Percentiles rank a stretch among this genome's conserved stretches.
Evolutionary conservation across 2,888 invertebrate species (phyloP).

Genomic region (Calephelis perditalis): DNA sequence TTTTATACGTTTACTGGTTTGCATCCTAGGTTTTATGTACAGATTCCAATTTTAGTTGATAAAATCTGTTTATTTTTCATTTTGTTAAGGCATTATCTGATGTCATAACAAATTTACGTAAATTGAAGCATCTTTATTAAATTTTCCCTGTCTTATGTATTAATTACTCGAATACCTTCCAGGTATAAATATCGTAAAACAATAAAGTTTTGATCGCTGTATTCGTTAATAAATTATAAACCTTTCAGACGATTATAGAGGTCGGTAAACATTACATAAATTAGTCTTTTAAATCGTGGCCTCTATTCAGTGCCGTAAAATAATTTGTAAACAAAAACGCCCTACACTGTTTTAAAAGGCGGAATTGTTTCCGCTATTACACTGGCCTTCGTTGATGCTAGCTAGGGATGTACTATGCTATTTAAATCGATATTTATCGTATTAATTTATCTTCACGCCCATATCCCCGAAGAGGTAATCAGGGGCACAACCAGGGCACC

Average conservation of each 20-base stretch:
- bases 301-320: conserved; percentile 27
- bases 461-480: no score
- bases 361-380: conserved; percentile 68
- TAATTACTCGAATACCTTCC: not conserved
- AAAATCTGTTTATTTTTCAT: no score
- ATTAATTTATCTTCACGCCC: no score
- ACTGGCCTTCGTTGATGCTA: conserved; percentile 47
- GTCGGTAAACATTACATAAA: conserved; percentile 27
- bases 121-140: conserved; percentile 1
- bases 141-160: not conserved
- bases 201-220: conserved; percentile 15
- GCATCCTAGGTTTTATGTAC: no score
- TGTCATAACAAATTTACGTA: not conserved
- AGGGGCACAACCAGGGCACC: no score
- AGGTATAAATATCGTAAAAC: conserved; percentile 9
- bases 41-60: no score
- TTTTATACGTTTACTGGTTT: no score
- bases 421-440: not conserved
- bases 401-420: not conserved
- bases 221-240: conserved; percentile 19
- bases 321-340: conserved; percentile 51
- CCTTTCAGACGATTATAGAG: conserved; percentile 22
- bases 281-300: conserved; percentile 32
- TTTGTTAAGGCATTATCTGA: conserved; percentile 11
- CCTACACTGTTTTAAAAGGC: conserved; percentile 59